Evolutionary conservation across 2,888 invertebrate species (phyloP), one percentile per base, ranked within the genome.

Genomic region (Dynastes maya): DNA sequence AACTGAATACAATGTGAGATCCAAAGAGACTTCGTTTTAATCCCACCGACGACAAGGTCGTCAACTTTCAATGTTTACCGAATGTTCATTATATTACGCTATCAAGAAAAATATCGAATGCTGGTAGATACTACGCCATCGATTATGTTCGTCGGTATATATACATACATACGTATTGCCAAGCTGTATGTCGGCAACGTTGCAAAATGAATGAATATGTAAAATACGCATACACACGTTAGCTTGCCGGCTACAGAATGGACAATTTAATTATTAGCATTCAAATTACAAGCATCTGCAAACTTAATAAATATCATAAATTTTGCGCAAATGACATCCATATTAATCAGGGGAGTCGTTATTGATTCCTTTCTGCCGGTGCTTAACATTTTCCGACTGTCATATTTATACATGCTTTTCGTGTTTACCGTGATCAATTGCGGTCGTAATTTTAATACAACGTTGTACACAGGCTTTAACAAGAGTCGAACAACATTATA

Each of bases 261-360:
- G 45, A 67, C 67, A 67, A 67, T 67, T 40, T 67, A 67, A 45
- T 67, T 67, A 67, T 45, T 67, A 45, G 16, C 67, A 67, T 67
- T 67, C 67, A 67, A 67, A 67, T 67, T 49, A 67, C 71, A 71
- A 32, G 71, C 71, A 71, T 71, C 53, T 71, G 53, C 58, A 70
- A 70, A 70, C 70, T 70, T 70, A 70, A 70, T 53, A 70, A 67
- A 53, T 53, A 70, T 53, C 70, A 70, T 70, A 70, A 70, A 70
- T 70, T 70, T 53, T 1, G 27, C 37, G 16, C 51, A 27, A 51
- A 13, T 27, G 70, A 70, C 70, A 70, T 70, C 27, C 49, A 40
- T 70, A 70, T 70, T 70, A 70, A 51, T 67, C 67, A 45, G 27
- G n/a, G 16, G n/a, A 67, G 67, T 45, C 40, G 67, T 67, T 67